Evolutionary conservation across 1,140 invertebrate genomes (phyloP).

Genomic region (Eupeodes corollae): DNA sequence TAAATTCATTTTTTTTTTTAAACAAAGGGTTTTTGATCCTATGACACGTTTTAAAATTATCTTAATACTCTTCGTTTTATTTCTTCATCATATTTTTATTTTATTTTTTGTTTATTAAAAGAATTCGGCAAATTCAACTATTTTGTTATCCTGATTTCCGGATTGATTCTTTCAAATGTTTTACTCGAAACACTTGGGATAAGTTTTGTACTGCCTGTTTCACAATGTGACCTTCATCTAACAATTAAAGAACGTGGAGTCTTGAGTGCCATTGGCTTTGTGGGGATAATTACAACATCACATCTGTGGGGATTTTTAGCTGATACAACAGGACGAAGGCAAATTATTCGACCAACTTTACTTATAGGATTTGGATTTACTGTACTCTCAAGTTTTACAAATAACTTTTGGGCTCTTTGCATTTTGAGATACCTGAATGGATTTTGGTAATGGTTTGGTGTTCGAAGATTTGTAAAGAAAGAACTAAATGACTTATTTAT

Average conservation of each 20-base stretch:
- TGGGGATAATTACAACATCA: conserved; percentile 46
- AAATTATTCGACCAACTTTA: conserved; percentile 54
- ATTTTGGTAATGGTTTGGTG: conserved; percentile 64
- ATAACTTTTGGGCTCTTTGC: conserved; percentile 50
- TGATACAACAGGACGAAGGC: conserved; percentile 56
- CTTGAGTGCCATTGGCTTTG: conserved; percentile 48
- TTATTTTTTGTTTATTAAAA: conserved; percentile 18
- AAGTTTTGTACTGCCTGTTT: conserved; percentile 52
- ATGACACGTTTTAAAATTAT: no score
- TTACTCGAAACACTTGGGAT: conserved; percentile 52
- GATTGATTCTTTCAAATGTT: conserved; percentile 43
- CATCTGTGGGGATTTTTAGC: conserved; percentile 65
- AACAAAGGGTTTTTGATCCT: no score
- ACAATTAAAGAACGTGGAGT: conserved; percentile 47
- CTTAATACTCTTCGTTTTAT: no score
- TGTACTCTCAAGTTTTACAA: conserved; percentile 51
- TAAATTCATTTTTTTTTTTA: no score
- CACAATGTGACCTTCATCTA: conserved; percentile 53
- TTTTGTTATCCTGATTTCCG: conserved; percentile 42
- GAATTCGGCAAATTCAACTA: conserved; percentile 53
- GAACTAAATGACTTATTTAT: not conserved
- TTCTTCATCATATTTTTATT: not conserved
- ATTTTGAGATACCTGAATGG: conserved; percentile 57
- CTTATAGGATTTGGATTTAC: conserved; percentile 51
- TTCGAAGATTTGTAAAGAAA: no score